Evolutionary conservation across 2,797 vertebrate genomes (phyloP).

Genomic region (Lepidocolaptes lacrymiger): DNA sequence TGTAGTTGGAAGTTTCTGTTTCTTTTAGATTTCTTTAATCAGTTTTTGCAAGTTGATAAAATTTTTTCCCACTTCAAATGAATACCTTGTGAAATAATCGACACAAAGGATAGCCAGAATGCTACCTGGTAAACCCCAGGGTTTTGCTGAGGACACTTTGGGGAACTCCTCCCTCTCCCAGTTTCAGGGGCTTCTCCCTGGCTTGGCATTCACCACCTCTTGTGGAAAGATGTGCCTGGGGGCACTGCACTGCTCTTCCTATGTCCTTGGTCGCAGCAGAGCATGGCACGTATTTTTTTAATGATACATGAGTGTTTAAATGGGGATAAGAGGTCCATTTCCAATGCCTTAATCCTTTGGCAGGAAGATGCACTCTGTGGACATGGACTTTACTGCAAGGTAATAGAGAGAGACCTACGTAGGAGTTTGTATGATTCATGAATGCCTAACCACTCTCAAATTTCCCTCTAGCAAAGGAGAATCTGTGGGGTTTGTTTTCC

Average conservation of each 20-base stretch:
- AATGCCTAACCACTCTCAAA: neutral
- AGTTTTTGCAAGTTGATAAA: neutral
- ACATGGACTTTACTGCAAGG: neutral
- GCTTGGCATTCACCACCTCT: neutral
- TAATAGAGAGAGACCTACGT: neutral
- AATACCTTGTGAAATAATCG: neutral
- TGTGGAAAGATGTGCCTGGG: neutral
- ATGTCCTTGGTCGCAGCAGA: neutral
- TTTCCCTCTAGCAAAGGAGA: neutral
- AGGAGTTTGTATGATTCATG: neutral
- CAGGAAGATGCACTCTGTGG: neutral
- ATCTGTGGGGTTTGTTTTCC: neutral
- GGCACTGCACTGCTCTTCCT: neutral
- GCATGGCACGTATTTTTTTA: neutral
- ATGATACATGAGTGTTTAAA: neutral
- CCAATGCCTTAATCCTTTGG: neutral
- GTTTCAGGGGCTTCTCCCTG: neutral
- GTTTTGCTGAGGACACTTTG: neutral
- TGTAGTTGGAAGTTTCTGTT: neutral
- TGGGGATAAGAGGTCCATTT: neutral
- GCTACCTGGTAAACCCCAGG: neutral
- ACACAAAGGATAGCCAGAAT: neutral
- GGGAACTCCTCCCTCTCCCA: neutral
- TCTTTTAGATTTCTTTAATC: neutral
- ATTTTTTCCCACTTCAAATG: fast-evolving